Evolutionary conservation across 2,797 vertebrate genomes (phyloP).

Genomic region (Momotus momota): DNA sequence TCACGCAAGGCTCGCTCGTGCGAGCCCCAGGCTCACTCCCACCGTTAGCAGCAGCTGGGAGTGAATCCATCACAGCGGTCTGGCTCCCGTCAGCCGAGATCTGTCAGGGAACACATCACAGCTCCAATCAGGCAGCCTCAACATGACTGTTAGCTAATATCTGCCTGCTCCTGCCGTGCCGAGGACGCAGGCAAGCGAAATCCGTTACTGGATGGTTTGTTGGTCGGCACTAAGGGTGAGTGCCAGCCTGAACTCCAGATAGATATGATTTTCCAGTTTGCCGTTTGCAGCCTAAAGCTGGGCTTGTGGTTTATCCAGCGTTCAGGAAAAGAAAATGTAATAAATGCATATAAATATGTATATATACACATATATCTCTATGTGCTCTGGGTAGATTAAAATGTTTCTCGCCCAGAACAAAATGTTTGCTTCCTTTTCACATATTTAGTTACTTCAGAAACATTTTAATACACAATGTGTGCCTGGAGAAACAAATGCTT

Average conservation of each 20-base stretch:
- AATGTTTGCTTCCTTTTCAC: neutral
- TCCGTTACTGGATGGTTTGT: neutral
- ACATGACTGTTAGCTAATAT: fast-evolving
- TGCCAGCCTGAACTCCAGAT: neutral
- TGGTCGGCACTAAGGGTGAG: neutral
- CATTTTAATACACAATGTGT: neutral
- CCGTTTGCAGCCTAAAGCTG: neutral
- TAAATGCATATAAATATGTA: neutral
- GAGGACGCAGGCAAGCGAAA: neutral
- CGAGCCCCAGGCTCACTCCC: neutral
- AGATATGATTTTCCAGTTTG: neutral
- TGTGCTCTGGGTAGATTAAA: neutral
- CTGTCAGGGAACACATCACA: neutral
- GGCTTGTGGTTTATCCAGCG: neutral
- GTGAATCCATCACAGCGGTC: neutral
- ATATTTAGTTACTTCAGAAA: neutral
- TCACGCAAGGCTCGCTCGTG: neutral
- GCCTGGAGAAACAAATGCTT: neutral
- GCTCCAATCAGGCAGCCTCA: neutral
- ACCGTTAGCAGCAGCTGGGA: neutral
- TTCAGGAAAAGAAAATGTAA: neutral
- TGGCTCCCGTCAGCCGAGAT: neutral
- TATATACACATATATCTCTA: neutral
- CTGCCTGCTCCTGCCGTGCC: neutral
- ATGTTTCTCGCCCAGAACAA: neutral